These are phyloP conservation scores for Meloidogyne floridensis DNA, from an alignment of 1,140 invertebrate genomes.

Conservation along the genomic window DNA sequence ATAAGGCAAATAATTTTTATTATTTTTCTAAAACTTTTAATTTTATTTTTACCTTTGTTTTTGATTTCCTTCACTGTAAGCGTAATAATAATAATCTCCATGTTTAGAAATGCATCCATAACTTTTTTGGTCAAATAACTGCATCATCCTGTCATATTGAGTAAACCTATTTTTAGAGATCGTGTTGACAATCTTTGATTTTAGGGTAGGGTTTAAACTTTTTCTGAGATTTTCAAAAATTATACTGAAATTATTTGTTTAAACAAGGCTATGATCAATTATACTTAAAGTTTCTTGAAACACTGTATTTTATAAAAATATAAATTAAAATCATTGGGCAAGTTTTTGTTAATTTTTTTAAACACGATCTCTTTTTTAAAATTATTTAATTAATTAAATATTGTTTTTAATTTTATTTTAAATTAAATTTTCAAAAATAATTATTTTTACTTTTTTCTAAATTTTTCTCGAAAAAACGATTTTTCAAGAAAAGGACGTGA, in stretches of 20 bases:
- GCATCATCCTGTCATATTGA: conserved; percentile 72
- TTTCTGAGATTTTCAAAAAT: too few species aligned
- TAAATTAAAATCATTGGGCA: neutral
- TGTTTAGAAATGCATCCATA: conserved; percentile 82
- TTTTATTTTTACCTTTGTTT: conserved; percentile 79
- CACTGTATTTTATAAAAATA: too few species aligned
- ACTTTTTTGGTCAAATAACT: conserved; percentile 93
- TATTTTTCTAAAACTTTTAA: neutral
- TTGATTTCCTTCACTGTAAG: conserved; percentile 88
- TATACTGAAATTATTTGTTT: too few species aligned
- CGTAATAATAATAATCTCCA: conserved; percentile 86
- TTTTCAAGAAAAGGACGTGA: conserved; percentile 81
- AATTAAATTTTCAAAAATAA: neutral
- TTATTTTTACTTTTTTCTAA: conserved; percentile 72
- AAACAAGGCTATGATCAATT: too few species aligned
- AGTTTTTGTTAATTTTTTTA: neutral
- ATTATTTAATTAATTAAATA: conserved; percentile 9
- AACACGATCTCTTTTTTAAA: neutral
- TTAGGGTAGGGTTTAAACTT: too few species aligned
- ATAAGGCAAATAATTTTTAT: too few species aligned
- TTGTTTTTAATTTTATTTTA: neutral
- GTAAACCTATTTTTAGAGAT: conserved; percentile 30
- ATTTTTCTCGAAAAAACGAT: conserved; percentile 75
- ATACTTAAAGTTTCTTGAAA: too few species aligned
- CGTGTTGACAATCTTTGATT: neutral